Conservation (phyloP, 2,113 vertebrate species). For the Cynopterus brachyotis region DNA sequence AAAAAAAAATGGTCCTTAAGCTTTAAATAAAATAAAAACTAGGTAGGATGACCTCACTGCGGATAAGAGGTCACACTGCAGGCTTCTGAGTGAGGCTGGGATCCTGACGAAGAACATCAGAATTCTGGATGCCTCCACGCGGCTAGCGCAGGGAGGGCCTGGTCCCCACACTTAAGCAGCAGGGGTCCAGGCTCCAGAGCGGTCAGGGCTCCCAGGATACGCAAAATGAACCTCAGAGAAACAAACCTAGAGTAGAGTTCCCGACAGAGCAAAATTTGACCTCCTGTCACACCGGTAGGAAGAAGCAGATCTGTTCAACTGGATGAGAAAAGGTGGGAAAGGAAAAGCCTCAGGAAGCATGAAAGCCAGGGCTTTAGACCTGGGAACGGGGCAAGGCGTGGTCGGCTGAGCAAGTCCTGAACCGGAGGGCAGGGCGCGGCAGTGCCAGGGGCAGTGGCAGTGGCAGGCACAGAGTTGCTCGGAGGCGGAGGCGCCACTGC, state of each 20-base stretch:
- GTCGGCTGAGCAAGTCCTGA: neutral
- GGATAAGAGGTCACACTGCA: neutral
- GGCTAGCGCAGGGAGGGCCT: neutral
- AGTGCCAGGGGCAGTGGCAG: too few relatives aligned
- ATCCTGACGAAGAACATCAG: neutral
- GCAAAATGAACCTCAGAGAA: neutral
- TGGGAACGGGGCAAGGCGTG: fast-evolving
- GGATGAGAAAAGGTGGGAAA: neutral
- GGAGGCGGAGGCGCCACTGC: neutral
- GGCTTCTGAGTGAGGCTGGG: neutral
- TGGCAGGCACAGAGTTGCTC: neutral
- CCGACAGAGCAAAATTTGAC: neutral
- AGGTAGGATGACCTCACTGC: neutral
- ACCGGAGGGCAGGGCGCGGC: neutral
- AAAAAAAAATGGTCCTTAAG: neutral
- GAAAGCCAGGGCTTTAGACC: neutral
- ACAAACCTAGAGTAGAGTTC: neutral
- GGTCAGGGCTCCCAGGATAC: neutral
- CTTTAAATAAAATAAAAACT: too few relatives aligned
- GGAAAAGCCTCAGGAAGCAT: neutral
- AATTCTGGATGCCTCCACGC: neutral
- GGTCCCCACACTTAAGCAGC: neutral
- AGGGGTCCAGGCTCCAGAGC: neutral
- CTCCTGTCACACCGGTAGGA: neutral
- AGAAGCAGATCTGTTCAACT: neutral